Percentiles rank a stretch among this genome's conserved stretches.
phyloP scores from a whole-genome alignment of 2,113 vertebrate genomes.

The Nipponia nippon region DNA sequence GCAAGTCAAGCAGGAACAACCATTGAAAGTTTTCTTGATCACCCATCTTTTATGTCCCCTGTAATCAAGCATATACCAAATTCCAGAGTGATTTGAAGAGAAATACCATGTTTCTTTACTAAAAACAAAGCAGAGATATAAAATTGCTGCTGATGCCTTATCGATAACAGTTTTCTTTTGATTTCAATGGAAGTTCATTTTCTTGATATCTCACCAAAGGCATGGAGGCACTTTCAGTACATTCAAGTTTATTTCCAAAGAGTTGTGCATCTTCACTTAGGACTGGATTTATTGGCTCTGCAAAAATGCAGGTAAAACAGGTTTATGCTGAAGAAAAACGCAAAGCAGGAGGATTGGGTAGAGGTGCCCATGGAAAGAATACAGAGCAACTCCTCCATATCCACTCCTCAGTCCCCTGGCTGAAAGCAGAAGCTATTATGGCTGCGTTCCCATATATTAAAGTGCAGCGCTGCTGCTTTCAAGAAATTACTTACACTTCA shows the following conservation, averaged over 20 bases:
- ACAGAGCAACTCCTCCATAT: background rate
- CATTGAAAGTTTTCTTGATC: background rate
- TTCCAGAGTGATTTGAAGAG: background rate
- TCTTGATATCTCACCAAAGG: background rate
- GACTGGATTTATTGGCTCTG: background rate
- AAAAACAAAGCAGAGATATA: background rate
- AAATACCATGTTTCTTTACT: background rate
- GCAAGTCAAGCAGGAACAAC: background rate
- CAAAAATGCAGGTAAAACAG: background rate
- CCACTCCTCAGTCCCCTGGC: background rate
- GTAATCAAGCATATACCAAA: background rate
- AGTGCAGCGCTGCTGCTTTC: background rate
- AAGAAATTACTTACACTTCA: background rate
- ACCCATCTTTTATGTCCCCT: background rate
- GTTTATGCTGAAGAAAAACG: background rate
- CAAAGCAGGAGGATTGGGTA: background rate
- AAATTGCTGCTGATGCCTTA: background rate
- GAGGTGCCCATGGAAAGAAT: background rate
- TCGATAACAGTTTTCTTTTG: background rate
- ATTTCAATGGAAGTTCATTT: background rate
- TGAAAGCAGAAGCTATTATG: background rate
- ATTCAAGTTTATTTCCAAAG: background rate
- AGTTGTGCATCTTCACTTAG: background rate
- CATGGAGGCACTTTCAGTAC: background rate
- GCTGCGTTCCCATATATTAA: background rate